Evolutionary conservation across 2,888 invertebrate species (phyloP), one percentile per base, ranked within the genome.

Genomic region (Volucella inanis): DNA sequence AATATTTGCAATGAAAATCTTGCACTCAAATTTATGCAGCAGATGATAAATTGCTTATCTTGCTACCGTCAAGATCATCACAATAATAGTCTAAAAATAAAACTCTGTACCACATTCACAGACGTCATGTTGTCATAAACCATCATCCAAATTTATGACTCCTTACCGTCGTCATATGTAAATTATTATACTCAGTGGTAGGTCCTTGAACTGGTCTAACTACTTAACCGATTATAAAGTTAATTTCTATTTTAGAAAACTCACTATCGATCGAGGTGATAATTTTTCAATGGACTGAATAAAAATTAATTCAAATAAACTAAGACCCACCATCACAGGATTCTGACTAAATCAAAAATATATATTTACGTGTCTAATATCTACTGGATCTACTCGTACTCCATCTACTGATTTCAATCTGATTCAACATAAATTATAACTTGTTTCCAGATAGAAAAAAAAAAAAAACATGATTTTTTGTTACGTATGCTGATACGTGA

Each of bases 201-300:
- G 14, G 38, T 55, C 55, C 38, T 14, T 55, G 55, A 55, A 55
- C 38, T n/a, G 14, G 8, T 18, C 54, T 12, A 54, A 31, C 31
- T 8, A 31, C 31, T 31, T 31, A 31, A 6, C 31, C 31, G 31
- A 31, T 31, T 31, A 1, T 8, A 6, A 54, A 54, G 12, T n/a
- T 12, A 31, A 54, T 54, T 54, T 1, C n/a, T 31, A 31, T 54
- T 22, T 10, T 38, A 14, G 3, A 55, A 55, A 55, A 55, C n/a
- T 38, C 31, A 38, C 39, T 55, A 55, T 55, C 38, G 55, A 38
- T 55, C 38, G 31, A 55, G 55, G 55, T 55, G 55, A 55, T 55
- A 55, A 55, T 55, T 55, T 55, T 3, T 22, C 22, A 22, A 3
- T 22, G 22, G 22, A 4, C 22, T 22, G 18, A 2, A 18, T 18